Percentiles rank a stretch among this genome's conserved stretches.
Evolutionary conservation across 2,113 vertebrate genomes (phyloP).

Genomic region (Calypte anna): DNA sequence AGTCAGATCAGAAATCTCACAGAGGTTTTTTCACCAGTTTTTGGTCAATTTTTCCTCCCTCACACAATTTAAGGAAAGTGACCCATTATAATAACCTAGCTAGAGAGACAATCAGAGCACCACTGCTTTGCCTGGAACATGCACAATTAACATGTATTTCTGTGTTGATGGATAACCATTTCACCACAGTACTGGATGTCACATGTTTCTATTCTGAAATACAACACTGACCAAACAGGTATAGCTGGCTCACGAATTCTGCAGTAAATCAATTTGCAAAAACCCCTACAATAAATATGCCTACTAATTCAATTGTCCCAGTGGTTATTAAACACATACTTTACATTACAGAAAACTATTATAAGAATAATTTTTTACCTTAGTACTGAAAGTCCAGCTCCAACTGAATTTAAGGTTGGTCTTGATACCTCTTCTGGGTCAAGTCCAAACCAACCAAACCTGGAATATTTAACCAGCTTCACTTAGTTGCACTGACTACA

Average conservation of each 20-base stretch:
- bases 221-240: neutral
- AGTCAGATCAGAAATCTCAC: neutral
- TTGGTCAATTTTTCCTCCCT: neutral
- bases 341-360: neutral
- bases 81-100: neutral
- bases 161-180: neutral
- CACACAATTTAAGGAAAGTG: neutral
- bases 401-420: conserved; percentile 86
- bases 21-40: neutral
- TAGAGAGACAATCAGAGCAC: neutral
- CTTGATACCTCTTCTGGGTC: conserved; percentile 82
- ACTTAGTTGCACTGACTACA: neutral
- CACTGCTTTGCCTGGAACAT: neutral
- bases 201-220: neutral
- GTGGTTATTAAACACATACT: neutral
- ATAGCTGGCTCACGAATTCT: neutral
- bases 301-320: neutral
- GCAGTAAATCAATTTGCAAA: neutral
- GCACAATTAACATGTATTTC: neutral
- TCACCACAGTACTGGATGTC: neutral
- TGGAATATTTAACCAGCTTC: conserved; percentile 57
- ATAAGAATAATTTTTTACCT: conserved; percentile 75
- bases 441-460: conserved; percentile 93
- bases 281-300: neutral
- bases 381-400: conserved; percentile 86